Percentiles rank a stretch among this genome's conserved stretches.
phyloP scores from a whole-genome alignment of 2,113 vertebrate genomes.

The Phoxinus phoxinus region DNA sequence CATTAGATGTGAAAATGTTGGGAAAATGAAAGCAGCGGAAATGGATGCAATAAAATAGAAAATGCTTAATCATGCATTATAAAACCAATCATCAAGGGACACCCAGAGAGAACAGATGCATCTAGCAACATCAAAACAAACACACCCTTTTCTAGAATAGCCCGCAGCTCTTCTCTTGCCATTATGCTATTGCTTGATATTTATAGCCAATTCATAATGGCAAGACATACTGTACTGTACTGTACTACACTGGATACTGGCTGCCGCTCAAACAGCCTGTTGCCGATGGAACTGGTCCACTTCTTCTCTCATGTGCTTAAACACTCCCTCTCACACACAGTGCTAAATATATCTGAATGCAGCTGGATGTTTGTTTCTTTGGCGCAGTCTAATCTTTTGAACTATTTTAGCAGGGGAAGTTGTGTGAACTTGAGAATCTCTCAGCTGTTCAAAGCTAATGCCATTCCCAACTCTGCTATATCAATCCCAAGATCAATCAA shows the following conservation, averaged over 20 bases:
- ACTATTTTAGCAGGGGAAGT: neutral
- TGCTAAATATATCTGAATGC: constrained; percentile 17
- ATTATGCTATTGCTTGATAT: constrained; percentile 38
- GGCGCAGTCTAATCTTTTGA: neutral
- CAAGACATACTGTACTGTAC: constrained; percentile 43
- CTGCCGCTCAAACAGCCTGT: neutral
- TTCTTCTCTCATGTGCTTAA: neutral
- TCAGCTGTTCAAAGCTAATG: neutral
- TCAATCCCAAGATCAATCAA: neutral
- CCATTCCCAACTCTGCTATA: neutral
- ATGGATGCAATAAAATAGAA: neutral
- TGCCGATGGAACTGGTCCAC: neutral
- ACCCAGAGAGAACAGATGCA: constrained; percentile 2
- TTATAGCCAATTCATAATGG: constrained; percentile 51
- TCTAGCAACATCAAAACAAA: constrained; percentile 20
- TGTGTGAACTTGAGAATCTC: neutral
- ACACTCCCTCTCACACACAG: constrained; percentile 22
- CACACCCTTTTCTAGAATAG: neutral
- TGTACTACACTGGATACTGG: constrained; percentile 31
- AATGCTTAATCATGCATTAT: neutral
- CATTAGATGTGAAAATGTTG: neutral
- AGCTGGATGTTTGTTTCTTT: constrained; percentile 28
- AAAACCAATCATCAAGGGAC: constrained; percentile 10
- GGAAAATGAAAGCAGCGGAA: neutral
- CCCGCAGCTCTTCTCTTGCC: neutral